Percentiles rank a stretch among this genome's conserved stretches.
These are phyloP conservation scores for Ispidina lecontei DNA, from an alignment of 2,797 vertebrate species.

Conservation along the genomic window DNA sequence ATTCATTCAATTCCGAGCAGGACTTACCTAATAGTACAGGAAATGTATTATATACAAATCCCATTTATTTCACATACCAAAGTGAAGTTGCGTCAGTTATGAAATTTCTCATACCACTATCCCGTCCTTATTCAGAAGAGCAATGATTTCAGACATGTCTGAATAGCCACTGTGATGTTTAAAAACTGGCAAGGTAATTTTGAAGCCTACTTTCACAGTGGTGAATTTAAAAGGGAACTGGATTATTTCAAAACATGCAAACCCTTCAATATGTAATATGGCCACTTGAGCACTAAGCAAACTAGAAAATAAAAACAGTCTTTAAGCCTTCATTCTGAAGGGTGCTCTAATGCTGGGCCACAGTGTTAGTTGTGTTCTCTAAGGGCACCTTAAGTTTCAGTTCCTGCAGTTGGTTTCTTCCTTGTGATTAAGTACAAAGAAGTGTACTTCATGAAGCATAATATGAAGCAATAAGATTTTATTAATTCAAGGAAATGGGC, in stretches of 20 bases:
- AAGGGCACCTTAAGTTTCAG: not conserved
- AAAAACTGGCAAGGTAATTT: not conserved
- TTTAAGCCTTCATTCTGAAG: not conserved
- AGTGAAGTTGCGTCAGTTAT: not conserved
- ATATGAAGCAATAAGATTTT: not conserved
- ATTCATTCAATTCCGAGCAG: not conserved
- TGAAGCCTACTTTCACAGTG: not conserved
- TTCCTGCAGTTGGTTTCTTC: not conserved
- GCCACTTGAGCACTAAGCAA: not conserved
- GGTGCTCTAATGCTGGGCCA: not conserved
- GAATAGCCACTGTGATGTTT: not conserved
- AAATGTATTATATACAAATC: constrained; percentile 33
- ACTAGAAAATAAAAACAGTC: not conserved
- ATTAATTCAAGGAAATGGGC: not conserved
- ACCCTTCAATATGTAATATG: not conserved
- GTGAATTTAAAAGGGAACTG: not conserved
- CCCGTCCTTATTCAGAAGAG: not conserved
- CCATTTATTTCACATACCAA: not conserved
- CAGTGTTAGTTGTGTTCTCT: not conserved
- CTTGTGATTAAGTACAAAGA: not conserved
- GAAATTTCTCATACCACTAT: constrained; percentile 2
- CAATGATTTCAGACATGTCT: not conserved
- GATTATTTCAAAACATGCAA: not conserved
- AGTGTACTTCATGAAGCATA: not conserved
- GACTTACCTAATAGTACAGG: constrained; percentile 1